These are phyloP conservation scores for Sinodicranocentrus sp. DNA, from an alignment of 2,888 invertebrate genomes.

Conservation along the genomic window DNA sequence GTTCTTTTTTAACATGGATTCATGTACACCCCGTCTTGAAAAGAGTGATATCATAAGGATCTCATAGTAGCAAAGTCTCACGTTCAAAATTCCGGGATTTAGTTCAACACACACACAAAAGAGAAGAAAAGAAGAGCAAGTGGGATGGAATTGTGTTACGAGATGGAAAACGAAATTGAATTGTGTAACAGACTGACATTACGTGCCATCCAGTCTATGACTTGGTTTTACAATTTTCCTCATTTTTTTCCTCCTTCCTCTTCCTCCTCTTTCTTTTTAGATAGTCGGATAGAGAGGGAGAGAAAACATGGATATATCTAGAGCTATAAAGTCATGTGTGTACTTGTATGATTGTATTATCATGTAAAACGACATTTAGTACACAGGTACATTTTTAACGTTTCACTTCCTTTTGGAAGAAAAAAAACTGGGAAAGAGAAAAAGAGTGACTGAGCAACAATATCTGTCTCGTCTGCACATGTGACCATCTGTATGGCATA, in stretches of 20 bases:
- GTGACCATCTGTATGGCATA: no score
- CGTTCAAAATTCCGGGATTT: slow-evolving; percentile 22
- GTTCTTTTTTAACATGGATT: no score
- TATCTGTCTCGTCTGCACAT: no score
- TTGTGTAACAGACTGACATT: slow-evolving; percentile 66
- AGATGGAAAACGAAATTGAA: slow-evolving; percentile 61
- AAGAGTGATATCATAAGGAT: no score
- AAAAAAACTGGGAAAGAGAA: no score
- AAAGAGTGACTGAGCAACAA: no score
- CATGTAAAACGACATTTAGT: background rate
- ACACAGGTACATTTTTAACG: slow-evolving; percentile 10
- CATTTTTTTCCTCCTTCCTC: slow-evolving; percentile 18
- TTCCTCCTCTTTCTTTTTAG: slow-evolving; percentile 16
- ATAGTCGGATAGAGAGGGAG: background rate
- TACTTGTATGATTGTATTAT: background rate
- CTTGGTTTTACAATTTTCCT: slow-evolving; percentile 21
- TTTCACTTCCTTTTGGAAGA: background rate
- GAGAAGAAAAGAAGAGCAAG: background rate
- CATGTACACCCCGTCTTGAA: no score
- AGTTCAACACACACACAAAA: slow-evolving; percentile 26
- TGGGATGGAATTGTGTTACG: slow-evolving; percentile 48
- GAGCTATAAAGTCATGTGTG: background rate
- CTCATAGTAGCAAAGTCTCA: background rate
- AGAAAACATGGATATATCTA: background rate
- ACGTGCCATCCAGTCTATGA: slow-evolving; percentile 41